Base-by-base conservation (phyloP, 92 coral and sea anemone genomes). In the Metridium senile region DNA sequence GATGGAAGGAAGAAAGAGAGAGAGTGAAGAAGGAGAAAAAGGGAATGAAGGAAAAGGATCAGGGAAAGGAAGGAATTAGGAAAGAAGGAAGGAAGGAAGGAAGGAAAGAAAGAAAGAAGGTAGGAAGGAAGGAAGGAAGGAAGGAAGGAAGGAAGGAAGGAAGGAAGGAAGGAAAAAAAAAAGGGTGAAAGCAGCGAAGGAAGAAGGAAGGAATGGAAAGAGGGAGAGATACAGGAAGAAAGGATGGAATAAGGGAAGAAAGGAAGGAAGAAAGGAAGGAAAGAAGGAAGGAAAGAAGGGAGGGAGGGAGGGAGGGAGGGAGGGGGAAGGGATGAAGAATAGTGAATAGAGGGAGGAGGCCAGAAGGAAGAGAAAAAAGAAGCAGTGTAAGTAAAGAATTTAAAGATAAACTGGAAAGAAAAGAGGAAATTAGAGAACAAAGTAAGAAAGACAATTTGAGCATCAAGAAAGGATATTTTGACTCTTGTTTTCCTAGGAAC, bases 401-500 rank as follows among this genome's bases (percentile, higher is more conserved):
- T n/a, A n/a, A n/a, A n/a, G n/a, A n/a, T n/a, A n/a, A n/a, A n/a
- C n/a, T n/a, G 51, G 51, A 45, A 45, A 16, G 16, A 45, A 45
- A 16, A 45, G 51, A 45, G 51, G 7, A 45, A 45, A 45, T 7
- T 45, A 16, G 51, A 45, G 16, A 45, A 7, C 9, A 45, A 45
- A 45, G 7, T 7, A 16, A 45, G 51, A 45, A 16, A 45, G 16
- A 45, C 16, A 45, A 7, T 45, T 45, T 45, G 9, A 45, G 7
- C n/a, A n/a, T n/a, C n/a, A n/a, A n/a, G n/a, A n/a, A n/a, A n/a
- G n/a, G n/a, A n/a, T n/a, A n/a, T n/a, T n/a, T n/a, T n/a, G n/a
- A n/a, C n/a, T n/a, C n/a, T 59, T 8, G 31, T 59, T 59, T 59
- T 22, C 23, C 34, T 31, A 77, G 82, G 29, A 30, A 31, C 3